A percentile compares a stretch with the other conserved stretches of the same genome.
Evolutionary conservation across 2,888 invertebrate species (phyloP).

Genomic region (Catocala nupta): DNA sequence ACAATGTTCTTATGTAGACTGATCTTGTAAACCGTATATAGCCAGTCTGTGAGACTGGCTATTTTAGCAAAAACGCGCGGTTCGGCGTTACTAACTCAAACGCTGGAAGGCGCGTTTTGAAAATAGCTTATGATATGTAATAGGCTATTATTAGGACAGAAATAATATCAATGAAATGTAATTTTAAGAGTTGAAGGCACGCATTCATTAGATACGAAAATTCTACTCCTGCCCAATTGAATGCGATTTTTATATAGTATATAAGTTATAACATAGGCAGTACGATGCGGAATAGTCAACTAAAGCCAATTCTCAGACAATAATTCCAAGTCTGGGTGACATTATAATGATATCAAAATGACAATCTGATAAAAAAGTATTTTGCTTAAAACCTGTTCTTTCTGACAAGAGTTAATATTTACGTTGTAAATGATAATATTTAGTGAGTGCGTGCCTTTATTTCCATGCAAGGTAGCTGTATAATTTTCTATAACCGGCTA

Average conservation of each 20-base stretch:
- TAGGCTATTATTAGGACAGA: not conserved
- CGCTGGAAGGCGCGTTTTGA: not conserved
- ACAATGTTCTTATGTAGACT: slow-evolving; percentile 31
- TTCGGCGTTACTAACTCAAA: not conserved
- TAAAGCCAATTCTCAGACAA: too few species aligned
- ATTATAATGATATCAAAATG: too few species aligned
- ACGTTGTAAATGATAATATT: not conserved
- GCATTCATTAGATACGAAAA: not conserved
- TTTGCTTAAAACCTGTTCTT: too few species aligned
- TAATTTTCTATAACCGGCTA: not conserved
- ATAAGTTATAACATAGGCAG: too few species aligned
- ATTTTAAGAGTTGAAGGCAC: slow-evolving; percentile 1
- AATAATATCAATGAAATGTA: not conserved
- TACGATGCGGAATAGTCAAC: too few species aligned
- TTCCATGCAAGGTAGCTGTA: slow-evolving; percentile 1
- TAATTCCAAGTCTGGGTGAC: too few species aligned
- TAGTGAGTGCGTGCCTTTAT: slow-evolving; percentile 1
- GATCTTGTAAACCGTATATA: slow-evolving; percentile 14
- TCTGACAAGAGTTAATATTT: too few species aligned
- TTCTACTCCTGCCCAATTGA: not conserved
- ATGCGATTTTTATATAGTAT: too few species aligned
- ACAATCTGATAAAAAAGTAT: too few species aligned
- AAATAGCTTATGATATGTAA: not conserved
- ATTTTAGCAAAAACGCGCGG: not conserved
- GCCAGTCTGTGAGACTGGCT: not conserved